phyloP scores from a whole-genome alignment of 2,797 vertebrate species.

The Pseudotriccus pelzelni region DNA sequence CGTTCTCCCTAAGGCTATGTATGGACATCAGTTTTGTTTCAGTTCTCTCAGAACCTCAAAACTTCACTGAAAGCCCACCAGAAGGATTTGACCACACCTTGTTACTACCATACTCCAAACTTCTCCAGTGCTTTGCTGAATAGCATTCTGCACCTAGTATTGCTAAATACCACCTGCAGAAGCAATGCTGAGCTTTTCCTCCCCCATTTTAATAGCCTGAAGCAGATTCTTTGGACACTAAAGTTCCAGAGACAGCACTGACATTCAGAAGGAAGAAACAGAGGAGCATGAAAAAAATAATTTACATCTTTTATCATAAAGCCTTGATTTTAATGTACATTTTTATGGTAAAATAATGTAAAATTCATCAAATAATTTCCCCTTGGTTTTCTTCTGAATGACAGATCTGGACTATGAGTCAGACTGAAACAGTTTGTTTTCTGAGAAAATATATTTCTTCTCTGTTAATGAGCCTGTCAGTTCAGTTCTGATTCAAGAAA shows the following conservation, averaged over 20 bases:
- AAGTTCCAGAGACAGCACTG: background rate
- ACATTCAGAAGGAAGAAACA: background rate
- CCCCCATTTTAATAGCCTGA: background rate
- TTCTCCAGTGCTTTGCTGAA: background rate
- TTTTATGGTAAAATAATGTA: background rate
- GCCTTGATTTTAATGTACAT: background rate
- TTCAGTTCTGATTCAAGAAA: background rate
- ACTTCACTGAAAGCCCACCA: background rate
- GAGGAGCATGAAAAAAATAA: background rate
- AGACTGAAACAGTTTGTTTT: background rate
- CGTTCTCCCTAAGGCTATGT: background rate
- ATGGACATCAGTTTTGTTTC: background rate
- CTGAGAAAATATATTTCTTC: background rate
- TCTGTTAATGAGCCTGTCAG: background rate
- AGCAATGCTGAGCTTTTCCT: background rate
- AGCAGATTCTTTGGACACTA: background rate
- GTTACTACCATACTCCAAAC: background rate
- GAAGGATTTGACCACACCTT: background rate
- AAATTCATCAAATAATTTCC: background rate
- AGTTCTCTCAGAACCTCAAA: background rate
- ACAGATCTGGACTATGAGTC: background rate
- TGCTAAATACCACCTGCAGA: background rate
- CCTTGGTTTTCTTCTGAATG: background rate
- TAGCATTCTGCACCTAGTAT: background rate
- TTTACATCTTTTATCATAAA: background rate